A percentile compares a stretch with the other conserved stretches of the same genome.
Conservation (phyloP, 2,888 invertebrate genomes). For the Tanypteryx hageni region DNA sequence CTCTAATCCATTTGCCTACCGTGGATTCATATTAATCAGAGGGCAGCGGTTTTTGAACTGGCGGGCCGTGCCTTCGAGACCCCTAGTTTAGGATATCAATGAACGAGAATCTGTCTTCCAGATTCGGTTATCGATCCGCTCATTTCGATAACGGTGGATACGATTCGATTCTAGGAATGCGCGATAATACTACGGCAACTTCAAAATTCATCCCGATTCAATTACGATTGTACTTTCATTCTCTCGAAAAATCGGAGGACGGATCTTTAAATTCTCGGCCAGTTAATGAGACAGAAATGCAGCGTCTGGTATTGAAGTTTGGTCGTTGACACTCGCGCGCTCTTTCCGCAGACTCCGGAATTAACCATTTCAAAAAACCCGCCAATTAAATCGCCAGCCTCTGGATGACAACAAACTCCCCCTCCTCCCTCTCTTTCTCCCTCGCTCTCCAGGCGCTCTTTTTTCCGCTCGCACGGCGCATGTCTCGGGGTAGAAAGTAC, state of each 20-base stretch:
- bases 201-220: background rate
- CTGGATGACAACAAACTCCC: slow-evolving; percentile 35
- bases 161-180: too few relatives aligned
- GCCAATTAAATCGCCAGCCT: slow-evolving; percentile 55
- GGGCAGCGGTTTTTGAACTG: too few relatives aligned
- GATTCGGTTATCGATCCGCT: too few relatives aligned
- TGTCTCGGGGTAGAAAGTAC: background rate
- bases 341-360: slow-evolving; percentile 32
- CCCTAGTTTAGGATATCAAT: too few relatives aligned
- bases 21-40: too few relatives aligned
- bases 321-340: background rate
- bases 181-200: background rate
- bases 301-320: background rate
- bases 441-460: background rate
- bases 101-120: too few relatives aligned
- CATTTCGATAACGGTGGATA: too few relatives aligned
- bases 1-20: too few relatives aligned
- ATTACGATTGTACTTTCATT: background rate
- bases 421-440: background rate
- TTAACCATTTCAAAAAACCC: slow-evolving; percentile 58
- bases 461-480: slow-evolving; percentile 15
- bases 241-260: background rate
- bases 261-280: background rate
- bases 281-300: slow-evolving; percentile 46
- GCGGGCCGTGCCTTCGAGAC: too few relatives aligned